Evolutionary conservation across 2,888 invertebrate species (phyloP), one percentile per base, ranked within the genome.

Genomic region (Metallyticus violacea): DNA sequence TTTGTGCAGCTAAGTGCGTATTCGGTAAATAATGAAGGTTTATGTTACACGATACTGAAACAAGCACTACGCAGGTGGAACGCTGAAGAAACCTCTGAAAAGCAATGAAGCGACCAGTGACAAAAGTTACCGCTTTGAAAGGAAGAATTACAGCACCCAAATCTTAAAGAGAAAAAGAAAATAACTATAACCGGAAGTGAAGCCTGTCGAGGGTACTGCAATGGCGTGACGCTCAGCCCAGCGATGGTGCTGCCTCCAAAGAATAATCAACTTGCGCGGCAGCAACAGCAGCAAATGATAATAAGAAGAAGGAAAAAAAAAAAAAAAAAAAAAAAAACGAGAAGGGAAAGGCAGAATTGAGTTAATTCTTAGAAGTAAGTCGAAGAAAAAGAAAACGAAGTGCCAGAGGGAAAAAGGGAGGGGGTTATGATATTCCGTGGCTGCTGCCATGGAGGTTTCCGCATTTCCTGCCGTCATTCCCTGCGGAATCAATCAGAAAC

Each of bases 381-480:
- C 85, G 76, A 76, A 62, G 77, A 80, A 76, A 26, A 62, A 62
- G 40, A 62, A 62, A 62, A 62, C 40, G 40, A 62, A 62, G 40
- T 62, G 40, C 40, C 40, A 62, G 40, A 62, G 40, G 15, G 82
- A 40, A 29, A 79, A 27, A 26, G 15, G 84, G 85, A 30, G 81
- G 78, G 26, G 77, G 80, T n/a, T 26, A 26, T 77, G 81, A 85
- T 81, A 86, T 77, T 81, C 77, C 80, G 85, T 85, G 80, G 80
- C 80, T 85, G 80, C 85, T 76, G 62, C 30, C 27, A 80, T 28
- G 40, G 40, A 82, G 62, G 40, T 76, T 85, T 85, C 30, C 81
- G 27, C 85, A 85, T 87, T 87, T 87, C 87, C 87, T 87, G 87
- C 87, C 77, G 87, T 87, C 87, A 87, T 87, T 87, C 81, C 85